Conservation (phyloP, 2,888 invertebrate genomes). For the Acronicta alni region DNA sequence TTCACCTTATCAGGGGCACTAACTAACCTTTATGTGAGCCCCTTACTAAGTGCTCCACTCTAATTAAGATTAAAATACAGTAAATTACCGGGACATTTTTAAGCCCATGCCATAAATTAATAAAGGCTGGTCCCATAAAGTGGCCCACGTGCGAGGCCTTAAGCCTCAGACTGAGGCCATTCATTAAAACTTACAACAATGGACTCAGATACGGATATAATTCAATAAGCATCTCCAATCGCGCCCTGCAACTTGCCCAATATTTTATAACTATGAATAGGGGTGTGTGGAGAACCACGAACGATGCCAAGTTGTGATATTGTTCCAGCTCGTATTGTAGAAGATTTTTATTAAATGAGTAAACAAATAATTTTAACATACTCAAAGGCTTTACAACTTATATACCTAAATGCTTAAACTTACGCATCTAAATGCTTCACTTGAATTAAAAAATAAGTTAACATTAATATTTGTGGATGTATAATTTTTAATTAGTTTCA, state of each 20-base stretch:
- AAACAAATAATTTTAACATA: not conserved
- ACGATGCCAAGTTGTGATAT: constrained; percentile 14
- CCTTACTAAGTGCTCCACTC: constrained; percentile 34
- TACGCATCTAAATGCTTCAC: too few relatives aligned
- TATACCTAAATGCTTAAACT: too few relatives aligned
- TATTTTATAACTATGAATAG: constrained; percentile 55
- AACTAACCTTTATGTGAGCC: constrained; percentile 33
- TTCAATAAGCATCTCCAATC: constrained; percentile 78
- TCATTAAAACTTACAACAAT: constrained; percentile 85
- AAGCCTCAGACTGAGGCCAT: constrained; percentile 65
- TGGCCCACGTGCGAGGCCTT: constrained; percentile 60
- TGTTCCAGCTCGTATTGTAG: not conserved
- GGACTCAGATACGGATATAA: constrained; percentile 77
- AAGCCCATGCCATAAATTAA: constrained; percentile 58
- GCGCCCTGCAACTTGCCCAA: constrained; percentile 46
- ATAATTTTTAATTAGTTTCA: too few relatives aligned
- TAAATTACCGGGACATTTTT: constrained; percentile 62
- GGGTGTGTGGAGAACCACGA: constrained; percentile 38
- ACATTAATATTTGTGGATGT: too few relatives aligned
- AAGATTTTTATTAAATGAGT: not conserved
- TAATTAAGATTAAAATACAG: constrained; percentile 64
- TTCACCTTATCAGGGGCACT: constrained; percentile 34
- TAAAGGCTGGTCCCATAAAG: constrained; percentile 60
- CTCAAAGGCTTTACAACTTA: too few relatives aligned
- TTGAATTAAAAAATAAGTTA: too few relatives aligned